phyloP scores from a whole-genome alignment of 2,113 vertebrate species.

The Paralichthys olivaceus region DNA sequence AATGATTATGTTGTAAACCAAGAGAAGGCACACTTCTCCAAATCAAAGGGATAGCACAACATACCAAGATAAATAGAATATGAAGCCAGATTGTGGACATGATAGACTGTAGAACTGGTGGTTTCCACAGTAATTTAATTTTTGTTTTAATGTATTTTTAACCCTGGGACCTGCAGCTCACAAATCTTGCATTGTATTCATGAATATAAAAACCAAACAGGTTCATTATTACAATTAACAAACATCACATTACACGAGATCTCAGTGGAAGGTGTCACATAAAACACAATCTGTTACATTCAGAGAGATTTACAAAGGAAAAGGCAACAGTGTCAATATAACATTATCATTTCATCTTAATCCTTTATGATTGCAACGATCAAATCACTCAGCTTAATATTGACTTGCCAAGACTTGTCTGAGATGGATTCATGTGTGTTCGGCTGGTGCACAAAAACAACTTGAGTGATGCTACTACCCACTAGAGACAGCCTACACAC shows the following conservation, averaged over 20 bases:
- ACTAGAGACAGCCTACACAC: conserved; percentile 46
- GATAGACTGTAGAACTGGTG: background rate
- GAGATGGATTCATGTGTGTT: conserved; percentile 41
- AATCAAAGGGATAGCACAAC: background rate
- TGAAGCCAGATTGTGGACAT: conserved; percentile 21
- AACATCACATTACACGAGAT: background rate
- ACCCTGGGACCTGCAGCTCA: too few species aligned
- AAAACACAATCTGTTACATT: too few species aligned
- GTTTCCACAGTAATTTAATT: background rate
- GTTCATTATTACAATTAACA: too few species aligned
- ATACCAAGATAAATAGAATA: background rate
- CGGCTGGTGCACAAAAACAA: conserved; percentile 16
- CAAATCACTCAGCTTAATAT: conserved; percentile 1
- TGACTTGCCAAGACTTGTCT: background rate
- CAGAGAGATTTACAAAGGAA: too few species aligned
- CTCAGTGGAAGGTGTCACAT: background rate
- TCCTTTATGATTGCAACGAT: background rate
- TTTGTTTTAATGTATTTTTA: too few species aligned
- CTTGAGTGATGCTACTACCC: conserved; percentile 51
- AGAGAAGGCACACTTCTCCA: background rate
- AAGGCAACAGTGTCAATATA: too few species aligned
- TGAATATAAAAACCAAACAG: background rate
- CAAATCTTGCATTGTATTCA: too few species aligned
- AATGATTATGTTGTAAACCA: conserved; percentile 1
- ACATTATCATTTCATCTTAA: too few species aligned